Conservation (phyloP, 1,140 invertebrate genomes). For the Drosophila mojavensis region DNA sequence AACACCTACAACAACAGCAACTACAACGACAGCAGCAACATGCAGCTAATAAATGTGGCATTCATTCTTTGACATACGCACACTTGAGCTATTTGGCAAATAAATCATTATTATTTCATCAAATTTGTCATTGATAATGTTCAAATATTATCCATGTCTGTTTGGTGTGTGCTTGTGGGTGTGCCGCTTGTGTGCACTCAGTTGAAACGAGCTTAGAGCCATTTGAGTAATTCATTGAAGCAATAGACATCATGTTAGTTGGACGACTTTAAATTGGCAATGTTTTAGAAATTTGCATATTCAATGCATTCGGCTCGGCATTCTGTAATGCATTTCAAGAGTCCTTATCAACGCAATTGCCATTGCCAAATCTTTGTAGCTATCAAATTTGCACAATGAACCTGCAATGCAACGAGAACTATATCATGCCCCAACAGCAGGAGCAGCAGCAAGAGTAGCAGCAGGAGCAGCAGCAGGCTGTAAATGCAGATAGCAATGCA, state of each 20-base stretch:
- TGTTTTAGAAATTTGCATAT: conserved; percentile 44
- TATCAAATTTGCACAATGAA: conserved; percentile 20
- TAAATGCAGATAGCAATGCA: conserved; percentile 37
- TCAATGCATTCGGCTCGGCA: conserved; percentile 12
- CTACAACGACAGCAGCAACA: conserved; percentile 34
- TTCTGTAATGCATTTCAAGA: conserved; percentile 28
- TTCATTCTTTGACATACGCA: conserved; percentile 63
- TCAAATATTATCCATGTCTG: conserved; percentile 52
- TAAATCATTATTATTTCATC: conserved; percentile 82
- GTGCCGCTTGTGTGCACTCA: conserved; percentile 8
- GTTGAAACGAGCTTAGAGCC: not conserved
- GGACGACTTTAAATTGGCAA: conserved; percentile 1
- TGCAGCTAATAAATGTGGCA: conserved; percentile 57
- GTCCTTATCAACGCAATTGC: conserved; percentile 35
- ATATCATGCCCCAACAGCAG: not conserved
- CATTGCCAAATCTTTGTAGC: not conserved
- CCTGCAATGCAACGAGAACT: conserved; percentile 11
- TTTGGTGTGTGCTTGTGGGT: conserved; percentile 13
- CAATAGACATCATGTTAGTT: not conserved
- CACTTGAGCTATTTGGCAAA: conserved; percentile 80
- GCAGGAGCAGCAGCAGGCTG: not conserved
- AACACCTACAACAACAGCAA: conserved; percentile 41
- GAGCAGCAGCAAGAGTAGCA: not conserved
- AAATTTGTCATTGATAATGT: conserved; percentile 82
- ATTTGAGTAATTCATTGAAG: conserved; percentile 1